phyloP scores from a whole-genome alignment of 1,140 invertebrate genomes.

The Papilio dardanus region DNA sequence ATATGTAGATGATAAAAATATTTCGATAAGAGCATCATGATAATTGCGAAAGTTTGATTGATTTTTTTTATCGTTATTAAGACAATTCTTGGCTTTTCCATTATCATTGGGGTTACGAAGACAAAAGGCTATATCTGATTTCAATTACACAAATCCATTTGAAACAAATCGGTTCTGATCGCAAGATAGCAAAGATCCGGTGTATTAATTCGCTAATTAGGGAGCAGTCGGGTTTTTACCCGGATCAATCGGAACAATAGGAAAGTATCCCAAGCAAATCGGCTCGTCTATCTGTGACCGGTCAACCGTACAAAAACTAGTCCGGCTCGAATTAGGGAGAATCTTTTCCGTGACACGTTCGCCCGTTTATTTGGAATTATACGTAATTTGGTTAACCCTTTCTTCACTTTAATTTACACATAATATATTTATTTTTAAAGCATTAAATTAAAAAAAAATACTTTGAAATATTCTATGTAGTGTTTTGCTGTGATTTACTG shows the following conservation, averaged over 20 bases:
- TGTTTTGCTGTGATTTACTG: too few species aligned
- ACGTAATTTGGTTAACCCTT: neutral
- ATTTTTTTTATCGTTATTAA: neutral
- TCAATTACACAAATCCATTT: slow-evolving; percentile 11
- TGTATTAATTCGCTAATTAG: slow-evolving; percentile 42
- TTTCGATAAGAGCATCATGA: too few species aligned
- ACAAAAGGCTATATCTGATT: slow-evolving; percentile 25
- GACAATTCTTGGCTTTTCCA: neutral
- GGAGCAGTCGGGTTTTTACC: slow-evolving; percentile 55
- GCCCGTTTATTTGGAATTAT: neutral
- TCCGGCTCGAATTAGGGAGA: slow-evolving; percentile 15
- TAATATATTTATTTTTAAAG: too few species aligned
- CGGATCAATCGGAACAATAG: slow-evolving; percentile 50
- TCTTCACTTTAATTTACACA: neutral
- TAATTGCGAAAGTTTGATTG: neutral
- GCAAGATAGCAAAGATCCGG: slow-evolving; percentile 27
- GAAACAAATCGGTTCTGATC: slow-evolving; percentile 26
- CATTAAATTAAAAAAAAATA: too few species aligned
- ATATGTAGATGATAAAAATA: neutral
- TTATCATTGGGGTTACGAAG: neutral
- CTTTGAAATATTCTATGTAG: too few species aligned
- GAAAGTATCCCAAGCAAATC: slow-evolving; percentile 31
- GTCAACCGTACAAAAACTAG: slow-evolving; percentile 29
- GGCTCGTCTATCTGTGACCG: slow-evolving; percentile 4
- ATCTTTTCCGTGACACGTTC: neutral